Base-by-base conservation (phyloP, 2,113 vertebrate species). In the Passer montanus region DNA sequence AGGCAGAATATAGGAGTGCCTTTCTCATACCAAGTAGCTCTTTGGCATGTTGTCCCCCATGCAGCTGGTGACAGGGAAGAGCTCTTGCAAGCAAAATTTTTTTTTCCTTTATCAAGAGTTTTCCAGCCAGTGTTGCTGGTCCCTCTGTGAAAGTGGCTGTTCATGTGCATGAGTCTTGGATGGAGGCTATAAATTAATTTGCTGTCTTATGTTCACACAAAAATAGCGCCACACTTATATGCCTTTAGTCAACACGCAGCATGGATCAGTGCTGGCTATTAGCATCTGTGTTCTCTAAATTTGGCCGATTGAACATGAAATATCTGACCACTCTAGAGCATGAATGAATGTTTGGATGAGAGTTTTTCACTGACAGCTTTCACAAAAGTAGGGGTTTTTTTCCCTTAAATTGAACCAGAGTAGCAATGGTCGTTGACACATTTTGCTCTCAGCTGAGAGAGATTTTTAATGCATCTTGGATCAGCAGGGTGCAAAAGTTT, bases 391-490 rank as follows among this genome's bases (percentile, higher is more conserved):
- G 73, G 78, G 89, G 60, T 84, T 41, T 27, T 27, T 85, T 78
- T 46, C 46, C n/a, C 13, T 27, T 91, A 96, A 94, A 94, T 60
- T 84, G 87, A 91, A 47, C 76, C 26, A n/a, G 94, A 94, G 75
- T 80, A 49, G 50, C 46, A 93, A 43, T 63, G 41, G 56, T 69
- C 41, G 26, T 73, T 95, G 94, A 79, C 64, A 79, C 13, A 56
- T 78, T 94, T 96, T 96, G 26, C 85, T 85, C 59, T 94, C 62
- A 89, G 5, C 33, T 72, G 62, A 92, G 50, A 92, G 66, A 86
- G 58, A 66, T 90, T 94, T 94, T 97, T 94, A 96, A 94, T 94
- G 59, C 47, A 72, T 95, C 79, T 93, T 94, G 76, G 44, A 95
- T 79, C 85, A 91, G 66, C 81, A 47, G 64, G 88, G 66, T 92